Base-by-base conservation (phyloP, 2,797 vertebrate species). In the Chelon auratus region DNA sequence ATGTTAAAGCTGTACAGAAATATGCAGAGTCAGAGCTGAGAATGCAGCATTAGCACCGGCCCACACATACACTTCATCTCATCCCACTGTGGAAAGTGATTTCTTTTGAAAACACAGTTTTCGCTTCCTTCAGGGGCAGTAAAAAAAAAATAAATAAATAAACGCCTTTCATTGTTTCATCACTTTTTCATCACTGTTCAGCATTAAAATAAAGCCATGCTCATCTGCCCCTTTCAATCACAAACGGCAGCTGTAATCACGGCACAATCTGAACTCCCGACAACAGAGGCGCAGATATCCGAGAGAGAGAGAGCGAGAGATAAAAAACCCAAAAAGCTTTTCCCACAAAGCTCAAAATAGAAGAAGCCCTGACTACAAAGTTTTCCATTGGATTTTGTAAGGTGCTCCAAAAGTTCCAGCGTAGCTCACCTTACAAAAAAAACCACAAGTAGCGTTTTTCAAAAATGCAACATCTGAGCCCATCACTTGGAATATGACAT, bases 161-260 rank as follows among this genome's bases (percentile, higher is more conserved):
- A 71, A 42, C 6, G 1, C 1, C 22, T 77, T 79, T 72, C 47
- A 65, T 80, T 56, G 53, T 81, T 82, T 80, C 71, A 76, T 78
- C 59, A 61, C 56, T 68, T 77, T 83, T 80, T 79, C 54, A 72
- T 78, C 50, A 68, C 17, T 43, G 10, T 67, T 75, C 58, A 78
- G 43, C 68, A 60, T 75, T 55, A 53, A 33, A 20, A 40, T 50
- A 72, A 56, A 33, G 13, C 48, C 0, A 0, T 3, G 53, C 43
- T 45, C 7, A 48, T 47, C 52, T 52, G 57, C 55, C 39, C 14
- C 37, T 68, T 74, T 78, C 74, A 78, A 24, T 80, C 68, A 64
- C 45, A 37, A 48, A 9, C 1, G 24, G 33, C 6, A 30, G 15
- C 42, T 62, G 53, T 55, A 68, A 84, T 84, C 81, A 65, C 45